A percentile compares a stretch with the other conserved stretches of the same genome.
These are phyloP conservation scores for Maconellicoccus hirsutus DNA, from an alignment of 1,140 invertebrate species.

Conservation along the genomic window DNA sequence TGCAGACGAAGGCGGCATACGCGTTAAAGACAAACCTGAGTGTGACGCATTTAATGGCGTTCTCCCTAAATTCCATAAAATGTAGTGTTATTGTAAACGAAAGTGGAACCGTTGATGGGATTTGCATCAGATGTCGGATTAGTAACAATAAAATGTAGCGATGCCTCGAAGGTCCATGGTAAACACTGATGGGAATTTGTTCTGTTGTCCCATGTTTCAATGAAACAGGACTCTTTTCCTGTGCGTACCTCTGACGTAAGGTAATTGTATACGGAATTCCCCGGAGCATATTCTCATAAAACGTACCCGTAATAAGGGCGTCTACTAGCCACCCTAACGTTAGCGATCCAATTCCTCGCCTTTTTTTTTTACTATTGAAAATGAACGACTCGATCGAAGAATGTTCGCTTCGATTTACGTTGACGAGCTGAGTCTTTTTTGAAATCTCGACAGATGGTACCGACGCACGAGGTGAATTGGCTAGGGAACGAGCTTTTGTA, in stretches of 20 bases:
- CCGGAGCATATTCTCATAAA: constrained; percentile 17
- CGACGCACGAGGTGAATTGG: not conserved
- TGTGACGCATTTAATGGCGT: not conserved
- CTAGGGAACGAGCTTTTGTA: not conserved
- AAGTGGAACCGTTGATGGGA: not conserved
- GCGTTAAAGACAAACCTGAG: too few species aligned
- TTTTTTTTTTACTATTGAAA: not conserved
- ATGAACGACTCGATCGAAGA: not conserved
- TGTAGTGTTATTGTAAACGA: not conserved
- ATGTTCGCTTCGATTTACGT: not conserved
- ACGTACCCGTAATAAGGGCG: constrained; percentile 11
- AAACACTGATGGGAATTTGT: constrained; percentile 20
- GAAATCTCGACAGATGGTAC: constrained; percentile 17
- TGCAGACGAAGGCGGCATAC: not conserved
- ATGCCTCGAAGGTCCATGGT: not conserved
- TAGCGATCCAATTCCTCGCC: not conserved
- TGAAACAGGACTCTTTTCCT: constrained; percentile 13
- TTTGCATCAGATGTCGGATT: constrained; percentile 7
- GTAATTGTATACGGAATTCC: constrained; percentile 20
- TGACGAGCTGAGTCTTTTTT: not conserved
- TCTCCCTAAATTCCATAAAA: not conserved
- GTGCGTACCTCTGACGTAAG: constrained; percentile 12
- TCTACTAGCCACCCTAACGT: not conserved
- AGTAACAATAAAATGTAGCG: not conserved
- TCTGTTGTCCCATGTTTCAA: constrained; percentile 14